These are phyloP conservation scores for Xiphias gladius DNA, from an alignment of 2,113 vertebrate species.

Conservation along the genomic window DNA sequence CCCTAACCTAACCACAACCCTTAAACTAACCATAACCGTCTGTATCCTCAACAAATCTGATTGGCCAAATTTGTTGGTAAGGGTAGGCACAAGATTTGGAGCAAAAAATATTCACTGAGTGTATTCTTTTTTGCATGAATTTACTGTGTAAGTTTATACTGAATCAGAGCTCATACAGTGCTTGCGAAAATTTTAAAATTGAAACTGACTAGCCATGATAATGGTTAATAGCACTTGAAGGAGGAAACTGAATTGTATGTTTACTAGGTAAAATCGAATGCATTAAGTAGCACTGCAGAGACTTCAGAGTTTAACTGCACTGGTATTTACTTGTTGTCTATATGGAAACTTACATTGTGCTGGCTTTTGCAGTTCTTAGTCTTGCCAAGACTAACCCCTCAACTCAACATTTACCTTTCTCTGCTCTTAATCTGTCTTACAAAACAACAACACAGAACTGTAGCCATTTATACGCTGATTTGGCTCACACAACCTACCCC, in stretches of 20 bases:
- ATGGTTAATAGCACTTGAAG: not conserved
- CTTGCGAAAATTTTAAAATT: not conserved
- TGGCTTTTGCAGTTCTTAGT: conserved; percentile 20
- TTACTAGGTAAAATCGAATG: too few species aligned
- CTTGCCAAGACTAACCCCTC: conserved; percentile 20
- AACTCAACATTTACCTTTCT: conserved; percentile 26
- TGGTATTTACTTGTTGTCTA: conserved; percentile 1
- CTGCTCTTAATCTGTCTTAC: conserved; percentile 21
- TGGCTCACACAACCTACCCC: conserved; percentile 63
- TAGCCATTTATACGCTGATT: conserved; percentile 66
- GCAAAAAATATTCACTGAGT: not conserved
- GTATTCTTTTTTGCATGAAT: not conserved
- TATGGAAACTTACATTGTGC: not conserved
- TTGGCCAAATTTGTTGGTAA: not conserved
- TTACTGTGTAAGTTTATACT: not conserved
- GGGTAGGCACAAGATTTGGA: not conserved
- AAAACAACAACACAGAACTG: conserved; percentile 55
- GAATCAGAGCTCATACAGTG: not conserved
- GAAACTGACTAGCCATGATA: not conserved
- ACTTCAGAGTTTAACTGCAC: not conserved
- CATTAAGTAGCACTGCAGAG: too few species aligned
- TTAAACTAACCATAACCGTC: conserved; percentile 14
- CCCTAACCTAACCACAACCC: conserved; percentile 25
- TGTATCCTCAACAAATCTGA: conserved; percentile 4
- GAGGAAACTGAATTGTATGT: not conserved